phyloP scores from a whole-genome alignment of 2,888 invertebrate species.

The Eupithecia tripunctaria region DNA sequence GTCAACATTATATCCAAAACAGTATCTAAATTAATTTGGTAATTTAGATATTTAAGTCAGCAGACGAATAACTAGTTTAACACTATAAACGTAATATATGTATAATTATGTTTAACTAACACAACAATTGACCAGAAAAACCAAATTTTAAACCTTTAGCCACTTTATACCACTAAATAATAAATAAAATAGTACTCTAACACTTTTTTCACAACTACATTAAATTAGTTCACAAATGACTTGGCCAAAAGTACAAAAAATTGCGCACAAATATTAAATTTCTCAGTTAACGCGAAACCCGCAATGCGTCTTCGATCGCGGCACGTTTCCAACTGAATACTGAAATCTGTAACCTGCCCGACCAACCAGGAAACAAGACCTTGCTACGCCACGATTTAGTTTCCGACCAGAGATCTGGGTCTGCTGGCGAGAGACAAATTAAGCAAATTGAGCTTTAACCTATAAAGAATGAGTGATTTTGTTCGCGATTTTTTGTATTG shows the following conservation, averaged over 20 bases:
- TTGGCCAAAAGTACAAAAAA: neutral
- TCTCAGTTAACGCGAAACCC: slow-evolving; percentile 24
- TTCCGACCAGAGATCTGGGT: slow-evolving; percentile 18
- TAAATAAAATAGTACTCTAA: neutral
- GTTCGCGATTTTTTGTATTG: slow-evolving; percentile 15
- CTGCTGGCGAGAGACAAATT: slow-evolving; percentile 17
- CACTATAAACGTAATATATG: too few species aligned
- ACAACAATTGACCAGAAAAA: neutral
- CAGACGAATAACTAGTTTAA: neutral
- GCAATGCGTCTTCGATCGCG: slow-evolving; percentile 60
- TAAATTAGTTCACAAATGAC: neutral
- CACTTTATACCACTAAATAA: neutral
- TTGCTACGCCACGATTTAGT: slow-evolving; percentile 7
- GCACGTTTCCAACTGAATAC: slow-evolving; percentile 61
- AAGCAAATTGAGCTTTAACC: slow-evolving; percentile 34
- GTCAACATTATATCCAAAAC: neutral
- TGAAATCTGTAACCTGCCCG: slow-evolving; percentile 52
- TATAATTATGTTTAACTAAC: neutral
- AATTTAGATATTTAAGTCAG: too few species aligned
- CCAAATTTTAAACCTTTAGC: neutral
- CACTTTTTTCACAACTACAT: neutral
- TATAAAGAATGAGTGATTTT: slow-evolving; percentile 13
- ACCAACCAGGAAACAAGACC: slow-evolving; percentile 45
- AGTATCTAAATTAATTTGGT: too few species aligned
- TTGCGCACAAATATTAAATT: neutral